Evolutionary conservation across 2,113 vertebrate genomes (phyloP), one percentile per base, ranked within the genome.

Genomic region (Triplophysa siluroides): DNA sequence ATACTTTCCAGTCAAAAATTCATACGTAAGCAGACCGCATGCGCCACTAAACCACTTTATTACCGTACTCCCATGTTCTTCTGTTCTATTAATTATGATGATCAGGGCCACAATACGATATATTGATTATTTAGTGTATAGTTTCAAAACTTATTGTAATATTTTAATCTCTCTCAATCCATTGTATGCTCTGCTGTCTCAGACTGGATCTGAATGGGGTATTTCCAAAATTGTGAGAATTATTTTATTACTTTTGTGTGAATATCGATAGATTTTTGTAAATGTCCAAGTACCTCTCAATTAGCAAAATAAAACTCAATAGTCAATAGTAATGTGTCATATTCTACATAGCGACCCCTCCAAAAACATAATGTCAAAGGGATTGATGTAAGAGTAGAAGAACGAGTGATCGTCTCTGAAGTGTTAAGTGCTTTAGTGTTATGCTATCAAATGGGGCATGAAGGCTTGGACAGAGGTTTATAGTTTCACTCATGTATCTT

Each of bases 401-500:
- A 84, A 91, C 89, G 88, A 88, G 78, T 86, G 76, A 84, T 75
- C 82, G 76, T 83, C 88, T 80, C 73, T 86, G 86, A 86, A 85
- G 81, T 86, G 82, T 83, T 90, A 91, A 92, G 91, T 92, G 92
- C 89, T 85, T 64, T 68, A 72, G 83, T 92, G 92, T 92, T 93
- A 85, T 91, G 87, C 90, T 92, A 91, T 92, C 89, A 93, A 92
- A 92, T 90, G 89, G 90, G 90, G 88, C 88, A 81, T 87, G 78
- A 83, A 91, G 85, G 88, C 86, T 90, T 90, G 90, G 89, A 91
- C 91, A 89, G 88, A 90, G 86, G 87, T 88, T 90, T 92, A 88
- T 86, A 81, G 84, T 93, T 89, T 89, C 88, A 87, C 86, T 87
- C 86, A 83, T 83, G 87, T 91, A 90, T 92, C 68, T 88, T 88